A percentile compares a stretch with the other conserved stretches of the same genome.
Evolutionary conservation across 1,140 invertebrate species (phyloP).

Genomic region (Eciton burchellii): DNA sequence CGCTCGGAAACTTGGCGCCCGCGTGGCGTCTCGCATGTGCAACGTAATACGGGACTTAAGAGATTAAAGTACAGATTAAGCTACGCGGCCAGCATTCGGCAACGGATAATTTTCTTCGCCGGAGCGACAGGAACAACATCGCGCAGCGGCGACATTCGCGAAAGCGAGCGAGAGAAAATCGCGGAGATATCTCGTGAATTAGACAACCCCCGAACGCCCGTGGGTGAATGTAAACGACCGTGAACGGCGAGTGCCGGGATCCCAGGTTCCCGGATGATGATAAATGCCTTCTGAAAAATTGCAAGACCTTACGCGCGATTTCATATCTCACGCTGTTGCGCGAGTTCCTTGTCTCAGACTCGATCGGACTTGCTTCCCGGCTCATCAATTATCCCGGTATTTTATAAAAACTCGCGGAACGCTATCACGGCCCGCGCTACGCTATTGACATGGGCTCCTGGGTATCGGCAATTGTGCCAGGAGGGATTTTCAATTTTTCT

Average conservation of each 20-base stretch:
- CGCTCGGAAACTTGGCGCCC: slow-evolving; percentile 50
- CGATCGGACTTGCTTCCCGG: neutral
- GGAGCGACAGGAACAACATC: too few relatives aligned
- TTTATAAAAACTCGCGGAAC: neutral
- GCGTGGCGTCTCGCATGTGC: slow-evolving; percentile 37
- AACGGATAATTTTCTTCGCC: slow-evolving; percentile 52
- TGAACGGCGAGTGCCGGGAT: neutral
- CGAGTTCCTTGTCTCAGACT: neutral
- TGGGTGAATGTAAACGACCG: neutral
- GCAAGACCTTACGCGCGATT: slow-evolving; percentile 1
- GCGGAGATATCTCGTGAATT: slow-evolving; percentile 25
- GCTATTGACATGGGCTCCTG: slow-evolving; percentile 7
- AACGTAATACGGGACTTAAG: slow-evolving; percentile 51
- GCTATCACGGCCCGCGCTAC: neutral
- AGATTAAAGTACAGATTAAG: slow-evolving; percentile 57
- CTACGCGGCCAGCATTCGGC: slow-evolving; percentile 39
- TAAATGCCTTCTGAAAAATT: slow-evolving; percentile 20
- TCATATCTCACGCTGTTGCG: neutral
- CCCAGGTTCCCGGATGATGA: slow-evolving; percentile 13
- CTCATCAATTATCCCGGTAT: neutral
- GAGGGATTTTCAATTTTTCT: neutral
- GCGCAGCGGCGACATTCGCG: too few relatives aligned
- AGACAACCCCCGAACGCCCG: neutral
- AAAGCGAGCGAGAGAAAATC: too few relatives aligned
- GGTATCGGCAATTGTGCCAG: neutral